Evolutionary conservation across 2,888 invertebrate genomes (phyloP), one percentile per base, ranked within the genome.

Genomic region (Mythimna impura): DNA sequence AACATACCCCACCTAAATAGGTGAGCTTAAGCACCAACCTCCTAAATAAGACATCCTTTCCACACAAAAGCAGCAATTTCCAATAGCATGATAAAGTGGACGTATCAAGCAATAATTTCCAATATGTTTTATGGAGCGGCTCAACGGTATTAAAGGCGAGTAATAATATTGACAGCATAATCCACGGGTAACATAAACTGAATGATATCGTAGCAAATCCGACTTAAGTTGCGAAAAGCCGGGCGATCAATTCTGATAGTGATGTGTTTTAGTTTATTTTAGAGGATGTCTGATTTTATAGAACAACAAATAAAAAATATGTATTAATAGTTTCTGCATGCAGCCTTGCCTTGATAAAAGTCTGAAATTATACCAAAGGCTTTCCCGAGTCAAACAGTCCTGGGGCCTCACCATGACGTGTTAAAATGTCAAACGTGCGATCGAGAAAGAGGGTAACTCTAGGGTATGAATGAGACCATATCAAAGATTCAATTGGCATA

Each of bases 111-210:
- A 89, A 92, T 92, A 93, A 93, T 94, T 93, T 93, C 93, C 95
- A 93, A 95, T 95, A 95, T 95, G 92, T 94, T 94, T 94, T 95
- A 95, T 93, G 93, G 90, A 90, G 84, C 92, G 89, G 95, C 94
- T 95, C 94, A 94, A 94, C 94, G 95, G 95, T 94, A 95, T 95
- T 95, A 95, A 94, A 91, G 92, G 92, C 95, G 94, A 90, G 94
- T 95, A 95, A 95, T 95, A 95, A 94, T 95, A 95, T 95, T 94
- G 95, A 94, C 95, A 94, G 89, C 90, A 89, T 95, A 95, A 95
- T 95, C 95, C 94, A 86, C 87, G 86, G 88, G 80, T 58, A 87
- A 92, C 92, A 93, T 95, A 95, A 95, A 94, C 89, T 89, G 92
- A 88, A 88, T 90, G 92, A 92, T 94, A 94, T 94, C 93, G 91